These are phyloP conservation scores for Ephialtes manifestator DNA, from an alignment of 2,888 invertebrate species.

Conservation along the genomic window DNA sequence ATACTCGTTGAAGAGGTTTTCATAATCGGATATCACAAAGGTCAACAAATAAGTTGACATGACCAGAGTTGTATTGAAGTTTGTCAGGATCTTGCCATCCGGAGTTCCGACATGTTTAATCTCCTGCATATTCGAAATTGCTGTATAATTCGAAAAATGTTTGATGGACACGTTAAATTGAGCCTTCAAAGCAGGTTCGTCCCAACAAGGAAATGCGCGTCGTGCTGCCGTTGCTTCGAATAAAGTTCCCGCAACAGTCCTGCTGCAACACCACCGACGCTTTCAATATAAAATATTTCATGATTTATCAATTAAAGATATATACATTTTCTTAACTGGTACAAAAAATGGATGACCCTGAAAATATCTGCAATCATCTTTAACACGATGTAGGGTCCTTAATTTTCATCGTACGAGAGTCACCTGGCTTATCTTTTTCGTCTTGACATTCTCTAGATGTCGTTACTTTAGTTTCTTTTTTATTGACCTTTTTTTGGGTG, in stretches of 20 bases:
- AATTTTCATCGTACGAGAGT: too few species aligned
- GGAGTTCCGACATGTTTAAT: constrained; percentile 4
- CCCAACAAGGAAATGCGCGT: constrained; percentile 92
- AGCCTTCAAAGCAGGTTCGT: constrained; percentile 91
- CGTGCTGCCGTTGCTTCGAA: constrained; percentile 90
- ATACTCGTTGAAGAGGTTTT: constrained; percentile 58
- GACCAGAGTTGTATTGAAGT: constrained; percentile 84
- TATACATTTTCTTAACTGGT: too few species aligned
- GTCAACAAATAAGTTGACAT: constrained; percentile 94
- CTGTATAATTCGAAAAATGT: constrained; percentile 85
- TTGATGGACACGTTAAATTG: constrained; percentile 89
- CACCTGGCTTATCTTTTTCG: too few species aligned
- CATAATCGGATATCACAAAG: constrained; percentile 90
- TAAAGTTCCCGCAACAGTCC: constrained; percentile 89
- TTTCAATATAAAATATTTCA: too few species aligned
- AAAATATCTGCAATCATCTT: too few species aligned
- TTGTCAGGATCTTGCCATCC: constrained; percentile 69
- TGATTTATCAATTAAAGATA: too few species aligned
- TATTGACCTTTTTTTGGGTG: too few species aligned
- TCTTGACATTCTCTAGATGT: too few species aligned
- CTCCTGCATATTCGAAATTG: constrained; percentile 82
- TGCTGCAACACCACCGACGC: too few species aligned
- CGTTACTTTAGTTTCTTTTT: too few species aligned
- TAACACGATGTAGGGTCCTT: too few species aligned
- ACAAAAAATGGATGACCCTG: too few species aligned